A percentile compares a stretch with the other conserved stretches of the same genome.
Conservation (phyloP, 92 coral and sea anemone genomes). For the Parazoanthus atlanticus region DNA sequence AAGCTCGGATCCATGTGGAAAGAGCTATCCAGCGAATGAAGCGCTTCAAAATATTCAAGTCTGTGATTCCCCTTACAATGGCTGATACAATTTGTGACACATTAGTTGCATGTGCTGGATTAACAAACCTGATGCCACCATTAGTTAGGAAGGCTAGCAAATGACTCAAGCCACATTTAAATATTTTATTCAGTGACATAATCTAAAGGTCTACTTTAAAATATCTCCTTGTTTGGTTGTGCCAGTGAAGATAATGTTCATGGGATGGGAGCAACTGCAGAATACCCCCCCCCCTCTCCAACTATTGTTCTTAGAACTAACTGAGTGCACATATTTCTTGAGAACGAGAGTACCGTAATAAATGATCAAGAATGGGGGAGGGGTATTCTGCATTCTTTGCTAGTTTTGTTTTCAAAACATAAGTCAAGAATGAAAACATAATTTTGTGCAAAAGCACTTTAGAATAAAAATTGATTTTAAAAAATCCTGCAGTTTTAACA, state of each 20-base stretch:
- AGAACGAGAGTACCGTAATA: neutral
- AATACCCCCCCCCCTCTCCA: no score
- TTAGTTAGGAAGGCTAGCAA: slow-evolving; percentile 24
- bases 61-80: slow-evolving; percentile 39
- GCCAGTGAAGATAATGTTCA: no score
- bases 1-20: slow-evolving; percentile 47
- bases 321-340: no score
- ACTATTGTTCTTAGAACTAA: no score
- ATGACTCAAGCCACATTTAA: neutral
- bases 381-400: neutral
- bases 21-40: slow-evolving; percentile 46
- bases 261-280: no score
- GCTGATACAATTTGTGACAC: no score
- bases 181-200: neutral
- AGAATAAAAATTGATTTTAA: neutral
- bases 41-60: slow-evolving; percentile 31
- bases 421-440: neutral
- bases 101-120: no score
- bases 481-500: neutral
- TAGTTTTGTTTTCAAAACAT: neutral
- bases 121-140: slow-evolving; percentile 17
- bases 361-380: neutral
- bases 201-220: no score
- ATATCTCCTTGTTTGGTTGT: no score
- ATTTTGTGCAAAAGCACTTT: neutral